Evolutionary conservation across 2,113 vertebrate genomes (phyloP).

Genomic region (Verasper variegatus): DNA sequence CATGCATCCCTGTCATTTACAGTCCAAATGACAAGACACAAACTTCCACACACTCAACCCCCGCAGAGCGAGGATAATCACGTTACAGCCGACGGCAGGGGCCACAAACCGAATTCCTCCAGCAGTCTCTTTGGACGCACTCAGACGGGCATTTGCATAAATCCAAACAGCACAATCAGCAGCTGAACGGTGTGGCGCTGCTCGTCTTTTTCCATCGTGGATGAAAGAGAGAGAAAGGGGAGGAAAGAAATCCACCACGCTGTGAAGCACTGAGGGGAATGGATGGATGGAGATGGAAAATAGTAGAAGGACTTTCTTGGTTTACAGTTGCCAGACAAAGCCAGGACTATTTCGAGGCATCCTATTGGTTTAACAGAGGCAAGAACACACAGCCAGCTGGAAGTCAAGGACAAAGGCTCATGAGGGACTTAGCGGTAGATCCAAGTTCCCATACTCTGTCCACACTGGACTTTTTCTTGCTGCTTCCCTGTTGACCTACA

Average conservation of each 20-base stretch:
- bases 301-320: slow-evolving; percentile 63
- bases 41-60: slow-evolving; percentile 67
- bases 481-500: slow-evolving; percentile 35
- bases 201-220: slow-evolving; percentile 63
- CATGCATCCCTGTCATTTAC: slow-evolving; percentile 73
- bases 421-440: slow-evolving; percentile 33
- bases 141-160: slow-evolving; percentile 65
- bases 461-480: slow-evolving; percentile 31
- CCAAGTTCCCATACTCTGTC: slow-evolving; percentile 65
- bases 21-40: slow-evolving; percentile 76
- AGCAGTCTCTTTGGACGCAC: slow-evolving; percentile 44
- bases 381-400: slow-evolving; percentile 56
- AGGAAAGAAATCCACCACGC: slow-evolving; percentile 43
- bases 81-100: slow-evolving; percentile 58
- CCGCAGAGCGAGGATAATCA: slow-evolving; percentile 62
- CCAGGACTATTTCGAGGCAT: slow-evolving; percentile 70
- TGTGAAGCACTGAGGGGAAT: slow-evolving; percentile 51
- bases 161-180: slow-evolving; percentile 65
- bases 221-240: slow-evolving; percentile 23
- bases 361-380: slow-evolving; percentile 55
- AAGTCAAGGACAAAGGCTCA: slow-evolving; percentile 65
- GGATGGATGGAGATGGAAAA: slow-evolving; percentile 69
- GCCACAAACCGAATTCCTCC: slow-evolving; percentile 45
- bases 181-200: slow-evolving; percentile 50
- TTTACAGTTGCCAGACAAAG: slow-evolving; percentile 73